Conservation (phyloP, 2,113 vertebrate species). For the Gymnarchus niloticus region DNA sequence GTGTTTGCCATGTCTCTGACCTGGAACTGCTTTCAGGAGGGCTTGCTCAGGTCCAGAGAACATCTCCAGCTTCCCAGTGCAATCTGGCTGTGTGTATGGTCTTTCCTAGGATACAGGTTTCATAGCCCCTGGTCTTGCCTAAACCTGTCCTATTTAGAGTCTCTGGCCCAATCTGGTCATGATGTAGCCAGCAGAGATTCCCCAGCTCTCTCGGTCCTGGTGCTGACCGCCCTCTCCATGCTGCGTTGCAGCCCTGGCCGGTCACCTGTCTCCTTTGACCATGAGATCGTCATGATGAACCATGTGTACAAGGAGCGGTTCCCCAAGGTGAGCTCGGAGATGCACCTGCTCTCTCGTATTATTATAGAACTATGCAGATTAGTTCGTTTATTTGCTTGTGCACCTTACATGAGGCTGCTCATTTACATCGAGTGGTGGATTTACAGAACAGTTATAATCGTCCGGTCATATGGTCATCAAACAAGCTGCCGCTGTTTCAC, state of each 20-base stretch:
- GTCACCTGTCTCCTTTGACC: conserved; percentile 89
- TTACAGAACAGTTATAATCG: not conserved
- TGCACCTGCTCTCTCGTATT: not conserved
- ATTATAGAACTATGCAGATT: not conserved
- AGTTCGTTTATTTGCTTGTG: not conserved
- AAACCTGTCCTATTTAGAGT: not conserved
- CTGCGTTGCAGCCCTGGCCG: conserved; percentile 77
- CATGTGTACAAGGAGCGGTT: conserved; percentile 98
- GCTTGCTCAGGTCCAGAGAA: not conserved
- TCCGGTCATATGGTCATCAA: not conserved
- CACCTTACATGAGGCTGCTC: not conserved
- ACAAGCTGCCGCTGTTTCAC: conserved; percentile 26
- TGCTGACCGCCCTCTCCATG: not conserved
- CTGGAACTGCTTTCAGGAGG: not conserved
- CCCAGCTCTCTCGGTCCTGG: not conserved
- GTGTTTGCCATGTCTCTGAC: not conserved
- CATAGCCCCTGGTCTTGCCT: not conserved
- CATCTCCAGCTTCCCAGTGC: not conserved
- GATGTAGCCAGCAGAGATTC: not conserved
- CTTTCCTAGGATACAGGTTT: not conserved
- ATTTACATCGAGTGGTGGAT: not conserved
- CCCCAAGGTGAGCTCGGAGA: conserved; percentile 77
- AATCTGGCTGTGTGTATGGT: not conserved
- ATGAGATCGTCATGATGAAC: conserved; percentile 99
- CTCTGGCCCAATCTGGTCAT: not conserved